These are phyloP conservation scores for Craniophora ligustri DNA, from an alignment of 2,888 invertebrate species.

Conservation along the genomic window DNA sequence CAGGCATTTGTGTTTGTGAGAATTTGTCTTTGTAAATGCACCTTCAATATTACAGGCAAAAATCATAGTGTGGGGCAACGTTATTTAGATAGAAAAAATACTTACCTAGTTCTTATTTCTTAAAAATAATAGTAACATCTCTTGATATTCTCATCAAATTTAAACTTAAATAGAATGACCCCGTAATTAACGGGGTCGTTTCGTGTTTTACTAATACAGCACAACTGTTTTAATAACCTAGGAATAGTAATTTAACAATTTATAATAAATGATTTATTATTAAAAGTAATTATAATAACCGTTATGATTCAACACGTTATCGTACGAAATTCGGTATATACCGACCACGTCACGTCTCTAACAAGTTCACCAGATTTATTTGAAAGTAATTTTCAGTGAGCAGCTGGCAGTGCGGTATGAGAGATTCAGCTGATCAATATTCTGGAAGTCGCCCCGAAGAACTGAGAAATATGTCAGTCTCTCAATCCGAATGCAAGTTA, in stretches of 20 bases:
- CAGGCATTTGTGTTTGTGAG: no score
- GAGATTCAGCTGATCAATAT: conserved; percentile 87
- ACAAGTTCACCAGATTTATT: conserved; percentile 82
- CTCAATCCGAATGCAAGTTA: conserved; percentile 78
- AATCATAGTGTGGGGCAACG: no score
- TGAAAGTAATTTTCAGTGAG: conserved; percentile 86
- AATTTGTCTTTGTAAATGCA: no score
- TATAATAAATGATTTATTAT: no score
- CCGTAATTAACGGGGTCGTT: no score
- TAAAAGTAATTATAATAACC: conserved; percentile 66
- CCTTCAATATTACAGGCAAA: no score
- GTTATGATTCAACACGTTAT: conserved; percentile 65
- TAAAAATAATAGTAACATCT: no score
- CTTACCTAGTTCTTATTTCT: no score
- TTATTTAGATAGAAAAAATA: no score
- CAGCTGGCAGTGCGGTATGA: conserved; percentile 86
- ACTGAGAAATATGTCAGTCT: conserved; percentile 85
- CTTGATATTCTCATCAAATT: no score
- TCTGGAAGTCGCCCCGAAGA: conserved; percentile 82
- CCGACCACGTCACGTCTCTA: conserved; percentile 60
- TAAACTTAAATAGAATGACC: no score
- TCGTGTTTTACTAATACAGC: conserved; percentile 42
- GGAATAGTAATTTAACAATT: conserved; percentile 45
- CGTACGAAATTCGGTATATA: conserved; percentile 39
- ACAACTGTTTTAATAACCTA: conserved; percentile 50